A percentile compares a stretch with the other conserved stretches of the same genome.
These are phyloP conservation scores for Acromyrmex heyeri DNA, from an alignment of 1,140 invertebrate genomes.

Conservation along the genomic window DNA sequence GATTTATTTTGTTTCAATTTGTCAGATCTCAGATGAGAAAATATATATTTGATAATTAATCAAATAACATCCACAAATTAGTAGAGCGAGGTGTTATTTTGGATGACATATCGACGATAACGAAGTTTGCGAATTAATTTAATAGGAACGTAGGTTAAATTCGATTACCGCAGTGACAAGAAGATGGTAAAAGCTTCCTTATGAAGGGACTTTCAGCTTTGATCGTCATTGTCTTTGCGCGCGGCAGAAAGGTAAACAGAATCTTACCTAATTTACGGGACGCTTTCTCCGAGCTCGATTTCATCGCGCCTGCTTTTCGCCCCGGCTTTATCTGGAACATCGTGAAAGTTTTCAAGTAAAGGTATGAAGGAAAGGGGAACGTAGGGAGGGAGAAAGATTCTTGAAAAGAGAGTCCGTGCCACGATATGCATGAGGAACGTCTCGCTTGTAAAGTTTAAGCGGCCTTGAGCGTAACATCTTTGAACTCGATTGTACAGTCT, in stretches of 20 bases:
- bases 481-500: slow-evolving; percentile 36
- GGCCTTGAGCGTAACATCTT: slow-evolving; percentile 54
- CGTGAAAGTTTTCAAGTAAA: slow-evolving; percentile 52
- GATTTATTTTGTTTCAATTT: not conserved
- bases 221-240: slow-evolving; percentile 52
- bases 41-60: slow-evolving; percentile 1
- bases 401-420: slow-evolving; percentile 38
- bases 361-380: not conserved
- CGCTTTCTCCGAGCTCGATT: slow-evolving; percentile 53
- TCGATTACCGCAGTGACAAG: slow-evolving; percentile 12
- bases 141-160: slow-evolving; percentile 5
- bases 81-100: not conserved
- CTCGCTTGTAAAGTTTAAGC: slow-evolving; percentile 49
- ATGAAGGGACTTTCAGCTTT: slow-evolving; percentile 21
- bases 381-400: not conserved
- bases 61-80: not conserved
- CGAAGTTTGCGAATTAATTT: slow-evolving; percentile 44
- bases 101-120: not conserved
- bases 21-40: not conserved
- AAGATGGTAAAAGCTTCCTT: slow-evolving; percentile 12
- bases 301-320: slow-evolving; percentile 42
- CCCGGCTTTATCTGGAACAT: slow-evolving; percentile 32
- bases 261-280: slow-evolving; percentile 57
- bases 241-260: slow-evolving; percentile 52
- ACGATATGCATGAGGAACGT: slow-evolving; percentile 42